These are phyloP conservation scores for Natator depressus DNA, from an alignment of 2,113 vertebrate genomes.

Conservation along the genomic window DNA sequence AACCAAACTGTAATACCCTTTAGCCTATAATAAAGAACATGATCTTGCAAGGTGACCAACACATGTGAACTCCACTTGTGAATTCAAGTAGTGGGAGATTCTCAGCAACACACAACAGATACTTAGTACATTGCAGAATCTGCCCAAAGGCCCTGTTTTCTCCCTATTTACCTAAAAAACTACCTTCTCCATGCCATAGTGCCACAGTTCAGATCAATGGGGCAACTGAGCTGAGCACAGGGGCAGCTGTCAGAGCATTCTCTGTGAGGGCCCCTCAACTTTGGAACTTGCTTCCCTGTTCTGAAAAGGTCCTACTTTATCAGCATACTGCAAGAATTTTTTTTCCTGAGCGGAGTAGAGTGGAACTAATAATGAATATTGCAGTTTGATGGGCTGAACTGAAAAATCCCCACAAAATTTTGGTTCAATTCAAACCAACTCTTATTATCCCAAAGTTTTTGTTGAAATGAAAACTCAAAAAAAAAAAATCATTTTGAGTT, in stretches of 20 bases:
- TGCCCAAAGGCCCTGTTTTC: background rate
- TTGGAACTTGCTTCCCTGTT: no score
- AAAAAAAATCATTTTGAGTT: no score
- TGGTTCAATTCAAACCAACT: no score
- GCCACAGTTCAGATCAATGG: background rate
- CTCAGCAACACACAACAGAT: background rate
- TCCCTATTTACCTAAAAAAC: background rate
- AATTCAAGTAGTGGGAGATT: background rate
- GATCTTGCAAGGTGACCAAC: background rate
- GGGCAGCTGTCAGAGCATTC: background rate
- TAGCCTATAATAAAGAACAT: background rate
- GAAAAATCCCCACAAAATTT: no score
- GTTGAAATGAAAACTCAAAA: no score
- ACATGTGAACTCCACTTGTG: background rate
- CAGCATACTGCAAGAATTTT: background rate
- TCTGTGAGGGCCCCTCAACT: background rate
- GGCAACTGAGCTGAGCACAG: background rate
- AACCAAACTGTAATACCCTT: background rate
- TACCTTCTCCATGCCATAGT: background rate
- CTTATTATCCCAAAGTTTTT: no score
- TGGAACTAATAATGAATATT: no score
- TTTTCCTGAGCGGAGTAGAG: background rate
- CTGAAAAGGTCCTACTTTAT: no score
- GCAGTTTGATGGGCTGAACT: no score
- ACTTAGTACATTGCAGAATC: background rate